Percentiles rank a stretch among this genome's conserved stretches.
Evolutionary conservation across 2,888 invertebrate genomes (phyloP).

Genomic region (Callinectes sapidus): DNA sequence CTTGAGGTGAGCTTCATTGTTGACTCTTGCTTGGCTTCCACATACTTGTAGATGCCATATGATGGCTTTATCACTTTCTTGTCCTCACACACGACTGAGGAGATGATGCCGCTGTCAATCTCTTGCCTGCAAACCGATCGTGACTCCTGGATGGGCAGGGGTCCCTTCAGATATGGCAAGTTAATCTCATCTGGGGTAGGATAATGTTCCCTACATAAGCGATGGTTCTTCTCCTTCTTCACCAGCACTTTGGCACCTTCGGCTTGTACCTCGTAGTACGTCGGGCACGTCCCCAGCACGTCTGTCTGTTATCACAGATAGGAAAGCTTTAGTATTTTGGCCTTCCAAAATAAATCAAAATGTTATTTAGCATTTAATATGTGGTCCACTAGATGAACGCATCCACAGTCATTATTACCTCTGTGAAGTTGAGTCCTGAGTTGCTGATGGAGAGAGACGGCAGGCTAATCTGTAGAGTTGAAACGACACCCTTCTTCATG

Average conservation of each 20-base stretch:
- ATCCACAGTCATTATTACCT: conserved; percentile 40
- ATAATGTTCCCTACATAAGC: conserved; percentile 53
- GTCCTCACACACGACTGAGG: conserved; percentile 51
- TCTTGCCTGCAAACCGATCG: conserved; percentile 50
- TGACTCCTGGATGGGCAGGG: conserved; percentile 57
- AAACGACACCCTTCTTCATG: conserved; percentile 78
- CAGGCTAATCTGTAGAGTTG: conserved; percentile 77
- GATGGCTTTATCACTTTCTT: conserved; percentile 49
- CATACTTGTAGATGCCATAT: conserved; percentile 55
- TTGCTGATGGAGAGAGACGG: conserved; percentile 60
- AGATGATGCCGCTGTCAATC: conserved; percentile 49
- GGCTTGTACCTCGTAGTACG: conserved; percentile 46
- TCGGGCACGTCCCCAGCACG: conserved; percentile 59
- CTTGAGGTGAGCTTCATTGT: conserved; percentile 21
- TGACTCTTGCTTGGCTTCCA: conserved; percentile 50
- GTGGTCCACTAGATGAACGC: not conserved
- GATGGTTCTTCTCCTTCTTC: conserved; percentile 60
- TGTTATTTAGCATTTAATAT: not conserved
- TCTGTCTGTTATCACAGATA: conserved; percentile 45
- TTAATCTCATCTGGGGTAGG: conserved; percentile 48
- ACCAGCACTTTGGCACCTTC: conserved; percentile 47
- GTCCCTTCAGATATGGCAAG: conserved; percentile 57
- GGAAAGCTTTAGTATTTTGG: not conserved
- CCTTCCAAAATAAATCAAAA: not conserved
- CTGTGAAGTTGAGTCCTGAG: conserved; percentile 49